A percentile compares a stretch with the other conserved stretches of the same genome.
These are phyloP conservation scores for Hypomesus transpacificus DNA, from an alignment of 2,113 vertebrate genomes.

Conservation along the genomic window DNA sequence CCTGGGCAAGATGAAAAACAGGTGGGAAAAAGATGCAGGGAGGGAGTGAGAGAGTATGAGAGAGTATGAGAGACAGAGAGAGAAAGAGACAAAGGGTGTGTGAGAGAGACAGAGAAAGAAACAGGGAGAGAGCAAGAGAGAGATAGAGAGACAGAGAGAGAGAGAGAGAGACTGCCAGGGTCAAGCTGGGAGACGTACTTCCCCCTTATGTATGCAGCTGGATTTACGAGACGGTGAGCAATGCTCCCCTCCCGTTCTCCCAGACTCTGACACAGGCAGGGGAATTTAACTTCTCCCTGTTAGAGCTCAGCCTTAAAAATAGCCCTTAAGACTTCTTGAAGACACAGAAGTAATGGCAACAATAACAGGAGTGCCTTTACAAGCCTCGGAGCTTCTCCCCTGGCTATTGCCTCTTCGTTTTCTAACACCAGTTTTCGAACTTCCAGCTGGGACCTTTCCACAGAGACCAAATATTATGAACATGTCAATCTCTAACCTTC, in stretches of 20 bases:
- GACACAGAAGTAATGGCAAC: slow-evolving; percentile 22
- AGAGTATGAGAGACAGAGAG: slow-evolving; percentile 2
- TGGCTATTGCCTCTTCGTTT: background rate
- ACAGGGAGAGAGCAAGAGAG: slow-evolving; percentile 40
- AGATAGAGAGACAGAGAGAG: slow-evolving; percentile 53
- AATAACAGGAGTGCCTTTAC: slow-evolving; percentile 19
- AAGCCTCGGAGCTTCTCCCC: background rate
- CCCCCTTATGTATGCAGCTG: slow-evolving; percentile 70
- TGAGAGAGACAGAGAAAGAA: slow-evolving; percentile 15
- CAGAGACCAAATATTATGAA: background rate
- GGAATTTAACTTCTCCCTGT: slow-evolving; percentile 64
- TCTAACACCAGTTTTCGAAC: too few species aligned
- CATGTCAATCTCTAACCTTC: background rate
- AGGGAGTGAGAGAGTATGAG: slow-evolving; percentile 4
- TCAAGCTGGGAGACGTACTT: slow-evolving; percentile 63
- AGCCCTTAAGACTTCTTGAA: slow-evolving; percentile 38
- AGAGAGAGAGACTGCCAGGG: slow-evolving; percentile 61
- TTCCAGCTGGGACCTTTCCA: slow-evolving; percentile 14
- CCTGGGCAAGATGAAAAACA: too few species aligned
- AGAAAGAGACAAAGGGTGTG: slow-evolving; percentile 2
- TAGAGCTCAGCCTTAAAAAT: slow-evolving; percentile 55
- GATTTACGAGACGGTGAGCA: slow-evolving; percentile 68
- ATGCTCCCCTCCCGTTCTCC: slow-evolving; percentile 60
- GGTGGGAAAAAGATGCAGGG: too few species aligned
- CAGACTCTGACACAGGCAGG: slow-evolving; percentile 72